These are phyloP conservation scores for Acrossocheilus wenchowensis DNA, from an alignment of 2,797 vertebrate genomes.

Conservation along the genomic window DNA sequence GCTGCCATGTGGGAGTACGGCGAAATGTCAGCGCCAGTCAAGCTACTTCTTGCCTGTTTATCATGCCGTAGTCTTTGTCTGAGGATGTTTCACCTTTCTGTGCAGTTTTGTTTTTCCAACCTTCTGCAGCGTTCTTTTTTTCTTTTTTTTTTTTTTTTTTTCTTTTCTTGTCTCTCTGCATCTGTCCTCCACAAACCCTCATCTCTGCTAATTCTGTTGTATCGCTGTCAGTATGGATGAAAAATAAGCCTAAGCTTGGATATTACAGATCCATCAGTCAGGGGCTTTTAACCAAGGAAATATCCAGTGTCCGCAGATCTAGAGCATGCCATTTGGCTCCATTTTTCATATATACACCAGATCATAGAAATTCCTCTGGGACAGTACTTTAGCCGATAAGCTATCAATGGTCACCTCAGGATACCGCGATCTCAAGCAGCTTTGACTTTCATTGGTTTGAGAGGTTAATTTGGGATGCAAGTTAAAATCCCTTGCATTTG, in stretches of 20 bases:
- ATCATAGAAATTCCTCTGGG: conserved; percentile 16
- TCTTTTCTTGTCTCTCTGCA: background rate
- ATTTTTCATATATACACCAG: conserved; percentile 8
- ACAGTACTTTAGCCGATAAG: conserved; percentile 27
- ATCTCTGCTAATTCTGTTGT: conserved; percentile 25
- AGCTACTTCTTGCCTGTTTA: background rate
- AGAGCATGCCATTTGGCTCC: conserved; percentile 16
- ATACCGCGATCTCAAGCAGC: background rate
- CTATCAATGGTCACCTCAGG: conserved; percentile 42
- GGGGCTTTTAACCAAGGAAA: conserved; percentile 9
- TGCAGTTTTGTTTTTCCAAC: background rate
- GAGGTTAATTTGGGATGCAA: conserved; percentile 37
- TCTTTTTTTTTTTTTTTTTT: too few species aligned
- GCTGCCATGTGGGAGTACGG: background rate
- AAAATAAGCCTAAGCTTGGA: conserved; percentile 30
- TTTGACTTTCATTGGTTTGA: conserved; percentile 21
- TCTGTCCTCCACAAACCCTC: background rate
- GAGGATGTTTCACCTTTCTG: background rate
- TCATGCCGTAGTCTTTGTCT: background rate
- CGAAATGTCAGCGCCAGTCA: background rate
- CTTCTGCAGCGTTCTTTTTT: background rate
- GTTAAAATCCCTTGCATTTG: conserved; percentile 29
- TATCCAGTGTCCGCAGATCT: conserved; percentile 6
- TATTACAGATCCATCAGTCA: conserved; percentile 26
- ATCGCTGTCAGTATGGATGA: conserved; percentile 38